Evolutionary conservation across 2,797 vertebrate species (phyloP).

Genomic region (Sebastes iracundus): DNA sequence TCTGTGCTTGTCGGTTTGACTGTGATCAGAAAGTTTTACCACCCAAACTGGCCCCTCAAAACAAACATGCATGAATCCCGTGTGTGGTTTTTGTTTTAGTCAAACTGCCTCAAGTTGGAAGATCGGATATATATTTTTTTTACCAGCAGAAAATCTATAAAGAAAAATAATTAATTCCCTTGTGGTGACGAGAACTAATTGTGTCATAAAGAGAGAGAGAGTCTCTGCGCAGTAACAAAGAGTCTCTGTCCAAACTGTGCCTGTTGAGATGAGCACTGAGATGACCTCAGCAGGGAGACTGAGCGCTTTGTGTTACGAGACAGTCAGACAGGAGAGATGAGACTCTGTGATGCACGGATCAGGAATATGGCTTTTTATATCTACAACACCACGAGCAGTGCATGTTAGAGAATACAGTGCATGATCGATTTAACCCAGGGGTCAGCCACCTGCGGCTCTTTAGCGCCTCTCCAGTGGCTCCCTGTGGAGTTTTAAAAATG

Average conservation of each 20-base stretch:
- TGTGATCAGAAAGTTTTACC: conserved; percentile 1
- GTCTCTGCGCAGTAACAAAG: conserved; percentile 50
- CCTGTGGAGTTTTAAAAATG: too few species aligned
- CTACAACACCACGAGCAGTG: background rate
- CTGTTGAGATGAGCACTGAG: conserved; percentile 41
- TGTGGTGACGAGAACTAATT: background rate
- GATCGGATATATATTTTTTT: background rate
- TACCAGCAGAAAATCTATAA: background rate
- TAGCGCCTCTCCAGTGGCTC: too few species aligned
- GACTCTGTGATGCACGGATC: background rate
- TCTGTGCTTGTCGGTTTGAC: conserved; percentile 21
- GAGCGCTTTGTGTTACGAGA: conserved; percentile 66
- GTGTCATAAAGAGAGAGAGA: background rate
- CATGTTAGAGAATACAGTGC: background rate
- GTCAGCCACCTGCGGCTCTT: too few species aligned
- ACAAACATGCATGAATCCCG: conserved; percentile 48
- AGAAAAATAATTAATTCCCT: background rate
- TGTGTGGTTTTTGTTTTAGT: conserved; percentile 2
- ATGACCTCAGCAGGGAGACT: conserved; percentile 75
- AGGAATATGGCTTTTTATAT: background rate
- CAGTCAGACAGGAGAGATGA: conserved; percentile 17
- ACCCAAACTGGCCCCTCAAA: background rate
- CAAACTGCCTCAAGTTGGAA: background rate
- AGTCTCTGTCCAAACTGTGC: conserved; percentile 54
- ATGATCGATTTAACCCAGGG: background rate